Evolutionary conservation across 2,113 vertebrate species (phyloP), one percentile per base, ranked within the genome.

Genomic region (Anhinga rufa): DNA sequence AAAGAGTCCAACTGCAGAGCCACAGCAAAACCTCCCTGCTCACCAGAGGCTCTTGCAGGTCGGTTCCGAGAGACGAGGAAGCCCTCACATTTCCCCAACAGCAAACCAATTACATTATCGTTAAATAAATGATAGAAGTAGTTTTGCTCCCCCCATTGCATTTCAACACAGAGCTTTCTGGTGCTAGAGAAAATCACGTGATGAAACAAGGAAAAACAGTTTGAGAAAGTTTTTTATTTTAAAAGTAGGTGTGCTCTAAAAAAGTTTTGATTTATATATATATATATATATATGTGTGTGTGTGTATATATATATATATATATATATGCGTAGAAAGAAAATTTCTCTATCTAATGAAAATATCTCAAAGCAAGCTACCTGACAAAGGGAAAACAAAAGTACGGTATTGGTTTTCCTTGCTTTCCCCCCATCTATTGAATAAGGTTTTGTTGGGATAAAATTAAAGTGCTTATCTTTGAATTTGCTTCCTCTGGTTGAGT

Each of bases 391-490:
- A 97, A 97, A 97, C 97, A 96, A 96, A 97, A 97, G 96, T 96
- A 65, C 4, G 36, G 95, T 95, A 95, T 96, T 97, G 91, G 94
- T 97, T 97, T 97, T 95, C 86, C 95, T 96, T 94, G 95, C 92
- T 95, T 95, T 93, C 78, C 91, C 95, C 80, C 88, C 88, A 88
- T 96, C 95, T 96, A 95, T 96, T 97, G 94, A 97, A 92, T 96
- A 84, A 89, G 95, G 94, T 96, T 97, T 97, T 96, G 95, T 97
- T 92, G 92, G 96, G 95, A 95, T 97, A 96, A 97, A 97, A 96
- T 97, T 96, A 96, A 97, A 97, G 96, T 97, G 97, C 95, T 97
- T 97, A 96, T 97, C 96, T 97, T 97, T 97, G 97, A 97, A 97
- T 97, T 96, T 97, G 96, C 97, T 97, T 97, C 96, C 96, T 97